These are phyloP conservation scores for Drosophila teissieri DNA, from an alignment of 1,140 invertebrate species.

Conservation along the genomic window DNA sequence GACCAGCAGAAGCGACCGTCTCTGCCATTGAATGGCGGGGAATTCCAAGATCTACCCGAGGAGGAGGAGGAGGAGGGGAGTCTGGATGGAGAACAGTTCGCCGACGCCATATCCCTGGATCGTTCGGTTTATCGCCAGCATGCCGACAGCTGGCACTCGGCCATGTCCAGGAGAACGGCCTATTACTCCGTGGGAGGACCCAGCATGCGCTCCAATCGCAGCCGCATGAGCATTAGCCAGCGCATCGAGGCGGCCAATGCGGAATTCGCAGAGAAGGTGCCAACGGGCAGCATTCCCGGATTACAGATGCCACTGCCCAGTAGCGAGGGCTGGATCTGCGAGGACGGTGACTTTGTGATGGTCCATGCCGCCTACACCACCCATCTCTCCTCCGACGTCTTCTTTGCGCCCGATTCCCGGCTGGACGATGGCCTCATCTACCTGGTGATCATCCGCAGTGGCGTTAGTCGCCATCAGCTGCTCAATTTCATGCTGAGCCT, in stretches of 20 bases:
- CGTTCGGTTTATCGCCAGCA: constrained; percentile 85
- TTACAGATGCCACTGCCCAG: constrained; percentile 85
- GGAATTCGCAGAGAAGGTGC: constrained; percentile 87
- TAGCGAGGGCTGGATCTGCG: constrained; percentile 88
- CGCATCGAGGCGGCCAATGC: constrained; percentile 67
- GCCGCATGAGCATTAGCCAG: constrained; percentile 59
- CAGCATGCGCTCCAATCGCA: constrained; percentile 72
- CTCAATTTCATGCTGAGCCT: constrained; percentile 91
- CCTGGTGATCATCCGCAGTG: constrained; percentile 92
- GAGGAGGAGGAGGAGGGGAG: constrained; percentile 1
- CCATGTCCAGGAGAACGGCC: constrained; percentile 89
- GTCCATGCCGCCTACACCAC: constrained; percentile 94
- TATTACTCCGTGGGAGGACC: constrained; percentile 90
- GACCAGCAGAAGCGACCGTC: neutral
- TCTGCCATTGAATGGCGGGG: constrained; percentile 26
- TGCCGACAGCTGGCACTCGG: constrained; percentile 92
- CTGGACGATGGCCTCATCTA: constrained; percentile 96
- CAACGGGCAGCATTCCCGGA: constrained; percentile 91
- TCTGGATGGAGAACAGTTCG: constrained; percentile 47
- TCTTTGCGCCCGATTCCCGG: constrained; percentile 93
- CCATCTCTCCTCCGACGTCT: constrained; percentile 93
- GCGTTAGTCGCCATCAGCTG: constrained; percentile 90
- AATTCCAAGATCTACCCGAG: constrained; percentile 61
- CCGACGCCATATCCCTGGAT: constrained; percentile 57
- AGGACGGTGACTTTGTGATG: constrained; percentile 95